Percentiles rank a stretch among this genome's conserved stretches.
Evolutionary conservation across 2,113 vertebrate species (phyloP).

Genomic region (Oxyruncus cristatus): DNA sequence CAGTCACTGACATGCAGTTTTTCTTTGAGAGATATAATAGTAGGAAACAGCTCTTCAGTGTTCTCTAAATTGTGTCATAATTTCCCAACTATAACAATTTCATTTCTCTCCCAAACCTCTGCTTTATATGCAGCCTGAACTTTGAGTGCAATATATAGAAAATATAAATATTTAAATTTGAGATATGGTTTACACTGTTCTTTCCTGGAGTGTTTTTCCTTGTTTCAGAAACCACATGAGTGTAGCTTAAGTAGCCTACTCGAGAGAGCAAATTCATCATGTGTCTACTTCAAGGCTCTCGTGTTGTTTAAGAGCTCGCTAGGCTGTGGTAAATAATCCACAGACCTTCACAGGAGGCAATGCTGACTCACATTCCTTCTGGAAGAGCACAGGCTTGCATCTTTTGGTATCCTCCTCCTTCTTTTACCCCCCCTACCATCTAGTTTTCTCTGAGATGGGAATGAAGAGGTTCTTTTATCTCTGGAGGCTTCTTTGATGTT

Average conservation of each 20-base stretch:
- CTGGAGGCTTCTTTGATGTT: background rate
- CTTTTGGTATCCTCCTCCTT: background rate
- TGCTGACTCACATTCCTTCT: background rate
- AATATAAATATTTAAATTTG: slow-evolving; percentile 33
- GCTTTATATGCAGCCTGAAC: background rate
- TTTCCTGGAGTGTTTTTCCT: slow-evolving; percentile 1
- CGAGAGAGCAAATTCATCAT: background rate
- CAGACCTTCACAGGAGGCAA: background rate
- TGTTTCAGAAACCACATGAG: slow-evolving; percentile 25
- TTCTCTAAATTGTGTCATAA: background rate
- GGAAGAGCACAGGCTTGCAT: background rate
- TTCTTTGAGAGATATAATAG: background rate
- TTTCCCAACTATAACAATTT: background rate
- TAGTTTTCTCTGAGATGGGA: background rate
- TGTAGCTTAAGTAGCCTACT: background rate
- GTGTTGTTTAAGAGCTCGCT: background rate
- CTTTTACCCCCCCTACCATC: background rate
- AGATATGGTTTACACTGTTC: background rate
- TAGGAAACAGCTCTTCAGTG: background rate
- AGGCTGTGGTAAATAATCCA: slow-evolving; percentile 1
- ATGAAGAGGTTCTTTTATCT: background rate
- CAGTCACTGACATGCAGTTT: background rate
- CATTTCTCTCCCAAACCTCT: background rate
- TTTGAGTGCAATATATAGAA: background rate
- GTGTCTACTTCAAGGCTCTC: background rate